A percentile compares a stretch with the other conserved stretches of the same genome.
phyloP scores from a whole-genome alignment of 2,797 vertebrate species.

The Chelmon rostratus region DNA sequence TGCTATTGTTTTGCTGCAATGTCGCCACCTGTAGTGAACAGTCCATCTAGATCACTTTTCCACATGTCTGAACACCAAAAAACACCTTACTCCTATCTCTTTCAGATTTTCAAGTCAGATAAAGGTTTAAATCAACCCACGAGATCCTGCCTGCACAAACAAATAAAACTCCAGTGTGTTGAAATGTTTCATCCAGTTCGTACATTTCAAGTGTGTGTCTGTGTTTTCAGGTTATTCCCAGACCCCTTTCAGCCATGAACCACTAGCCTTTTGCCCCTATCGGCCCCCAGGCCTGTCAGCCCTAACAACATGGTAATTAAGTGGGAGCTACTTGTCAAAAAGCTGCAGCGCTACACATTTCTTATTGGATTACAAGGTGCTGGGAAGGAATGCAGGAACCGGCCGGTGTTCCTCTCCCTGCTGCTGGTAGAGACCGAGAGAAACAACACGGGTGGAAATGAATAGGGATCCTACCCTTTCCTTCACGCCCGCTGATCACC shows the following conservation, averaged over 20 bases:
- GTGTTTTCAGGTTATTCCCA: slow-evolving; percentile 49
- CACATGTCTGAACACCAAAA: neutral
- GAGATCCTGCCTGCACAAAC: neutral
- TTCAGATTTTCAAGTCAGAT: neutral
- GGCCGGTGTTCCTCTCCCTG: slow-evolving; percentile 38
- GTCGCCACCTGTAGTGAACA: neutral
- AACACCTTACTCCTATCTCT: neutral
- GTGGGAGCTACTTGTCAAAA: slow-evolving; percentile 83
- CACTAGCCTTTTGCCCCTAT: slow-evolving; percentile 67
- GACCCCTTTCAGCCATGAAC: slow-evolving; percentile 30
- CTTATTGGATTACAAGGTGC: slow-evolving; percentile 88
- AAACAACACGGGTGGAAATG: slow-evolving; percentile 66
- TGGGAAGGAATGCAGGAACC: slow-evolving; percentile 76
- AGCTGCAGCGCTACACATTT: slow-evolving; percentile 84
- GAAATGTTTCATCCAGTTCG: slow-evolving; percentile 44
- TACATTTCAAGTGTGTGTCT: neutral
- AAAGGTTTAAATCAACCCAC: neutral
- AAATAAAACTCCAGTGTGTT: neutral
- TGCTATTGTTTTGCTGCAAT: neutral
- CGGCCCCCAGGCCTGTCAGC: slow-evolving; percentile 75
- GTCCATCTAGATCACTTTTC: neutral
- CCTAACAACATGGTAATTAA: slow-evolving; percentile 84
- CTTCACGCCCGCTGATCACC: slow-evolving; percentile 80
- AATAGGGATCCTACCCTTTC: slow-evolving; percentile 73
- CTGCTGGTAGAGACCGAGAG: slow-evolving; percentile 69